Evolutionary conservation across 2,797 vertebrate species (phyloP).

Genomic region (Onychomys leucogaster): DNA sequence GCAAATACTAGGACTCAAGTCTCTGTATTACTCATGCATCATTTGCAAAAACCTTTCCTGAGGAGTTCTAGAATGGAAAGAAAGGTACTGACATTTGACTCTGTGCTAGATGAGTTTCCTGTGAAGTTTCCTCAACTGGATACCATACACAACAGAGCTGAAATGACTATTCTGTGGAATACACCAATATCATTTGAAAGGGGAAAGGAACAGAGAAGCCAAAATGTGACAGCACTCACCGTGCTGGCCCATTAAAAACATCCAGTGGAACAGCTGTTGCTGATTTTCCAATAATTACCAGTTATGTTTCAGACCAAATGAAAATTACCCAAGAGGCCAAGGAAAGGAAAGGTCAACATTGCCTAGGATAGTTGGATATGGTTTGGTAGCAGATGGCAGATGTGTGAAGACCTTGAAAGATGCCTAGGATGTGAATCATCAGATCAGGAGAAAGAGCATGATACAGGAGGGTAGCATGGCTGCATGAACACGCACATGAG

Average conservation of each 20-base stretch:
- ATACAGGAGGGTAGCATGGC: accelerated
- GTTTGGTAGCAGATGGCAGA: not conserved
- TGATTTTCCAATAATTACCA: conserved; percentile 18
- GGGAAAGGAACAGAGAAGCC: not conserved
- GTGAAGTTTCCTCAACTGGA: not conserved
- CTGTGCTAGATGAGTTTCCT: not conserved
- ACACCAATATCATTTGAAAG: not conserved
- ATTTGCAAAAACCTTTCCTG: not conserved
- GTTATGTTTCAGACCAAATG: not conserved
- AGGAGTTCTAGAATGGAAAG: not conserved
- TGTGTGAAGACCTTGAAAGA: not conserved
- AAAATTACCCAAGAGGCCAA: not conserved
- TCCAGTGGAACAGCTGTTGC: not conserved
- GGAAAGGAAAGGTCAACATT: not conserved
- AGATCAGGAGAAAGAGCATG: not conserved
- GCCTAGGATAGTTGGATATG: not conserved
- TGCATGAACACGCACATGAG: not conserved
- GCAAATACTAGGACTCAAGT: accelerated
- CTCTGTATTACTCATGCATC: too few relatives aligned
- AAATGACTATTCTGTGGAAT: not conserved
- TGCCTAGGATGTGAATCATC: not conserved
- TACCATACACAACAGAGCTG: not conserved
- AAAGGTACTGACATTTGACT: not conserved
- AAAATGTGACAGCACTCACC: not conserved
- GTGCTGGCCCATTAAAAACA: not conserved